A percentile compares a stretch with the other conserved stretches of the same genome.
Evolutionary conservation across 2,888 invertebrate species (phyloP).

Genomic region (Phragmatobia fuliginosa): DNA sequence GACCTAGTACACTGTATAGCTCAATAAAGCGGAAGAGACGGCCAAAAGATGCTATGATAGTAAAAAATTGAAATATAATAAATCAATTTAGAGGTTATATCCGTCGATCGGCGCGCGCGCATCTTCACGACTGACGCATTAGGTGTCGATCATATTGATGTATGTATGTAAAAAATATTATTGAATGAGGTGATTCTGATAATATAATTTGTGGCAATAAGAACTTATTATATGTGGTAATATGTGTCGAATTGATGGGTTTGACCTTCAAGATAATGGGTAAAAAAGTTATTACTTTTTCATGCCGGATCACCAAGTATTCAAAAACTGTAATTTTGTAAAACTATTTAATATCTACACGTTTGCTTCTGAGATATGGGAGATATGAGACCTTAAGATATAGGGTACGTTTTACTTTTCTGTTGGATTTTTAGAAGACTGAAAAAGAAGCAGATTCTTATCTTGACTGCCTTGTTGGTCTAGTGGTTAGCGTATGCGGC

Average conservation of each 20-base stretch:
- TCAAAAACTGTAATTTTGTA: too few species aligned
- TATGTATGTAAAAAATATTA: conserved; percentile 14
- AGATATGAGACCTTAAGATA: too few species aligned
- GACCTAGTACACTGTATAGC: conserved; percentile 31
- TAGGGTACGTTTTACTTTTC: too few species aligned
- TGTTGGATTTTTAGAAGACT: too few species aligned
- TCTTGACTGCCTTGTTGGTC: too few species aligned
- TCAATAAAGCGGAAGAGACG: conserved; percentile 61
- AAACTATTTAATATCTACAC: too few species aligned
- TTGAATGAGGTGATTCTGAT: background rate
- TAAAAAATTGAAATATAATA: conserved; percentile 72
- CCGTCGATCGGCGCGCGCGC: conserved; percentile 61
- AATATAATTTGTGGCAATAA: background rate
- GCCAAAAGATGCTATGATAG: conserved; percentile 55
- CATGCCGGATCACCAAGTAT: too few species aligned
- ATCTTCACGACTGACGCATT: conserved; percentile 60
- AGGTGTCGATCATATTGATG: conserved; percentile 47
- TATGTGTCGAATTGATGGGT: background rate
- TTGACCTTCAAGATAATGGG: background rate
- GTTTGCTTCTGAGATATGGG: too few species aligned
- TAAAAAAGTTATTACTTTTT: background rate
- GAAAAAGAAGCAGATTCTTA: too few species aligned
- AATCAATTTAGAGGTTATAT: conserved; percentile 74
- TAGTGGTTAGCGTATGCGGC: too few species aligned
- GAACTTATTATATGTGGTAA: background rate